These are phyloP conservation scores for Coturnix japonica DNA, from an alignment of 2,113 vertebrate genomes.

Conservation along the genomic window DNA sequence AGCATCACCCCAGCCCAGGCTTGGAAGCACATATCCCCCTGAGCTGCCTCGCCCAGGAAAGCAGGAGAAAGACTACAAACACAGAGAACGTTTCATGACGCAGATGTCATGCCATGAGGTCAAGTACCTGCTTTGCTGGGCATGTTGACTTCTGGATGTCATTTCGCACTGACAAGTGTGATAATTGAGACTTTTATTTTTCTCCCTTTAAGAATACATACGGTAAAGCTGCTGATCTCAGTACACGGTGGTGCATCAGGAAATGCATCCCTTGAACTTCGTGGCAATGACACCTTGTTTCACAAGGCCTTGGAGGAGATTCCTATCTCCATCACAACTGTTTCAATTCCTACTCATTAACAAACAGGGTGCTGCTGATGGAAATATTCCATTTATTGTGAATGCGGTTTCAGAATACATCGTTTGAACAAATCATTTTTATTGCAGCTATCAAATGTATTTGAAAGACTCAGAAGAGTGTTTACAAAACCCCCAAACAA, in stretches of 20 bases:
- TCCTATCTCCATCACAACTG: background rate
- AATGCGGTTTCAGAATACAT: slow-evolving; percentile 89
- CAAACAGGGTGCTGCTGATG: slow-evolving; percentile 48
- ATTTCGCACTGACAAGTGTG: rapidly evolving
- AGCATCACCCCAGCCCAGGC: background rate
- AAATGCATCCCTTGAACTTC: background rate
- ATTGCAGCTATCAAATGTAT: slow-evolving; percentile 82
- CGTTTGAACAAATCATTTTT: slow-evolving; percentile 80
- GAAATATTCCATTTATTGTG: slow-evolving; percentile 94
- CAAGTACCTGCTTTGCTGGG: background rate
- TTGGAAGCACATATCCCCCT: background rate
- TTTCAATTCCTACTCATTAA: background rate
- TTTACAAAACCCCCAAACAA: slow-evolving; percentile 68
- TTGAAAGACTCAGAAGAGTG: slow-evolving; percentile 82
- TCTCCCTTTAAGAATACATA: background rate
- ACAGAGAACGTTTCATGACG: background rate
- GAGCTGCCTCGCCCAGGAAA: background rate
- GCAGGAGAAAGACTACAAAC: background rate
- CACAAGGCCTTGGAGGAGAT: rapidly evolving
- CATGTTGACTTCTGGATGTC: rapidly evolving
- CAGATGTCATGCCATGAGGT: rapidly evolving
- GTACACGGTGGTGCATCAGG: rapidly evolving
- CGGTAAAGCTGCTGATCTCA: background rate
- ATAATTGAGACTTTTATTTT: background rate
- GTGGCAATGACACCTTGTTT: background rate